phyloP scores from a whole-genome alignment of 2,888 invertebrate species.

The Atethmia centrago region DNA sequence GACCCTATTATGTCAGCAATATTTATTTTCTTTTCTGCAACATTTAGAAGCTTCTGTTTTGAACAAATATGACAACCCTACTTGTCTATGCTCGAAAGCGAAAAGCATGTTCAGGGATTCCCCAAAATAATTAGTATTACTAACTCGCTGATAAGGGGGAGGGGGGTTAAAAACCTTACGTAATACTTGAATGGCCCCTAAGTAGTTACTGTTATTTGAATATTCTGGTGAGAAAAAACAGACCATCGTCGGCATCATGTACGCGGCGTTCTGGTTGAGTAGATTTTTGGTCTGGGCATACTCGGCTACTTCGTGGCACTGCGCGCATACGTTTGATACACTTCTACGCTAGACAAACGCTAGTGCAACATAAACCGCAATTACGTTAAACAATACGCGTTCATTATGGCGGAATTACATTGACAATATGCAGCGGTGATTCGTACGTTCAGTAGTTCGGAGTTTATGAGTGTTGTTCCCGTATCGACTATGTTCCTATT shows the following conservation, averaged over 20 bases:
- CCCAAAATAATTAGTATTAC: too few relatives aligned
- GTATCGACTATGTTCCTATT: slow-evolving; percentile 71
- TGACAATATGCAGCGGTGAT: slow-evolving; percentile 86
- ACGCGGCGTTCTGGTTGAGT: background rate
- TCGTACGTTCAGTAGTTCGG: slow-evolving; percentile 83
- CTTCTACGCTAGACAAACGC: background rate
- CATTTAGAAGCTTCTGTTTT: too few relatives aligned
- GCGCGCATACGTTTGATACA: background rate
- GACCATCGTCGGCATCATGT: background rate
- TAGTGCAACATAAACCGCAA: background rate
- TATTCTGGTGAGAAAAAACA: background rate
- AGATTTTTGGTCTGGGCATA: background rate
- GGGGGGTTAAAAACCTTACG: too few relatives aligned
- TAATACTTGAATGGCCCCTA: too few relatives aligned
- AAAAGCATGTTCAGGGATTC: too few relatives aligned
- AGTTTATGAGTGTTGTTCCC: slow-evolving; percentile 83
- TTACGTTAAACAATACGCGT: slow-evolving; percentile 59
- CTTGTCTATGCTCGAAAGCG: too few relatives aligned
- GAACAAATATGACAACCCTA: too few relatives aligned
- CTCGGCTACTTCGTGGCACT: background rate
- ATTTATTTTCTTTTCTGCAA: too few relatives aligned
- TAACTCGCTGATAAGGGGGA: too few relatives aligned
- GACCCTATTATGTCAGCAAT: too few relatives aligned
- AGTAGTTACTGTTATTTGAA: background rate
- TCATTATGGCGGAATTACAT: slow-evolving; percentile 74